Percentiles rank a stretch among this genome's conserved stretches.
phyloP scores from a whole-genome alignment of 2,113 vertebrate genomes.

The Oreochromis niloticus region DNA sequence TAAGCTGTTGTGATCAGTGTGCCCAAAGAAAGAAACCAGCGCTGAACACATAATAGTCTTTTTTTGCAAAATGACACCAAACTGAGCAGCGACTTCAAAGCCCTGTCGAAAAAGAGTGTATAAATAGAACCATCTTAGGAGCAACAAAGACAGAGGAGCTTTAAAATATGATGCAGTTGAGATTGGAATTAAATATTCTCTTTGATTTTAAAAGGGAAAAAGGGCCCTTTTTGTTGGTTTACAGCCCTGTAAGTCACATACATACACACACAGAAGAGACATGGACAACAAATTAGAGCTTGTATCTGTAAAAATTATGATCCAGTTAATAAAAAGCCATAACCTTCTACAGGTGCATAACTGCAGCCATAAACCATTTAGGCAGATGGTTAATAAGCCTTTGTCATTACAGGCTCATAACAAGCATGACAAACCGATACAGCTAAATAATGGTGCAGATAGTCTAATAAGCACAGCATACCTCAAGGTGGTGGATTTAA shows the following conservation, averaged over 20 bases:
- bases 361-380: constrained; percentile 33
- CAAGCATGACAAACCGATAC: constrained; percentile 21
- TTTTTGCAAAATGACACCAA: constrained; percentile 18
- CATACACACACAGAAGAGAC: neutral
- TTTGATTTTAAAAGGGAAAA: constrained; percentile 31
- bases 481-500: constrained; percentile 36
- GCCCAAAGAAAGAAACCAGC: neutral
- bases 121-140: constrained; percentile 11
- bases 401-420: constrained; percentile 26
- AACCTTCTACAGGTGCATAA: constrained; percentile 4
- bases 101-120: constrained; percentile 3
- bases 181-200: constrained; percentile 55
- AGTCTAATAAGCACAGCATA: constrained; percentile 10
- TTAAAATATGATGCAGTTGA: constrained; percentile 47
- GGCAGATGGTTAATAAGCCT: constrained; percentile 12
- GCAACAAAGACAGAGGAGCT: constrained; percentile 2
- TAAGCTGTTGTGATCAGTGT: neutral
- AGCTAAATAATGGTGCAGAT: constrained; percentile 23
- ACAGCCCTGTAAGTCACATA: neutral
- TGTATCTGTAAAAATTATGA: neutral
- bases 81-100: constrained; percentile 5
- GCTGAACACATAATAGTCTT: neutral
- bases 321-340: neutral
- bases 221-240: neutral
- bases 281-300: neutral